Base-by-base conservation (phyloP, 2,888 invertebrate species). In the Dryomyza anilis region DNA sequence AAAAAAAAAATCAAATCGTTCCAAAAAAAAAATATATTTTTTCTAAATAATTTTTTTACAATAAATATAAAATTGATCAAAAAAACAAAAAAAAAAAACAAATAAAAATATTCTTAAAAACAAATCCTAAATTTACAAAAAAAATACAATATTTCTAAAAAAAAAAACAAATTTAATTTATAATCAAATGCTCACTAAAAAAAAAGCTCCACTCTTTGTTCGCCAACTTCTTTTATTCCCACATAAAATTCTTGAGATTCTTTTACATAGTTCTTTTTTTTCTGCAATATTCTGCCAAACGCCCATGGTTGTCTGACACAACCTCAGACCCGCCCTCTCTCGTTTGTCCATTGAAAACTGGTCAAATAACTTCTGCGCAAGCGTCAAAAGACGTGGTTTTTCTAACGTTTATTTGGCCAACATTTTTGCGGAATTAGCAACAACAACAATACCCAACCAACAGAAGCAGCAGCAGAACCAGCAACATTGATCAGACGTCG, bases 151-250 rank as follows among this genome's bases (percentile, higher is more conserved):
- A n/a, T n/a, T n/a, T n/a, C n/a, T n/a, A n/a, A n/a, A n/a, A n/a
- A n/a, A n/a, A n/a, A n/a, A n/a, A n/a, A n/a, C n/a, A n/a, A n/a
- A n/a, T n/a, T n/a, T n/a, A n/a, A n/a, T n/a, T n/a, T n/a, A n/a
- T n/a, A n/a, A n/a, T n/a, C n/a, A n/a, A n/a, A n/a, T n/a, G n/a
- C n/a, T n/a, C n/a, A n/a, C n/a, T n/a, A n/a, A n/a, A n/a, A n/a
- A n/a, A n/a, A n/a, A n/a, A n/a, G 8, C 19, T 43, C 43, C 19
- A 16, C 19, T n/a, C 16, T 19, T 43, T 8, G 43, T 43, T 43
- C 19, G 43, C 72, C 71, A 21, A 19, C 23, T 25, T 50, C 23
- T 50, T 25, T 50, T 1, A 1, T 48, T 1, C 6, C n/a, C 12
- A 21, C 21, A 25, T 50, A 4, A 21, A 14, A 16, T 43, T 43